Evolutionary conservation across 2,888 invertebrate genomes (phyloP), one percentile per base, ranked within the genome.

Genomic region (Hyposoter didymator): DNA sequence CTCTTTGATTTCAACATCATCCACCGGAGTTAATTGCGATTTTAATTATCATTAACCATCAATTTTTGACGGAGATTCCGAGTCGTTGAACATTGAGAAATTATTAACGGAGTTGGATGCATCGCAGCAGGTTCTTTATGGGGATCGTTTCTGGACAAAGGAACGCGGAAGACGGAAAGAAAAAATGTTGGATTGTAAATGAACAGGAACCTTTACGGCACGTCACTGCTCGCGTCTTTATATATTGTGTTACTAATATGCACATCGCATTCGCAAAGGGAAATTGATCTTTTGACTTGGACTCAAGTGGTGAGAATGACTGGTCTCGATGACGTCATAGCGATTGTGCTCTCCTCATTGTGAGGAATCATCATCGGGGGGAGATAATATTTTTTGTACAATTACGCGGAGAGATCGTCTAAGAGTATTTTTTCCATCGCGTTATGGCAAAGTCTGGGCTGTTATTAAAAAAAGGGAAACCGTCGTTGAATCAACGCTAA

Each of bases 201-300:
- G 10, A 49, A 32, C 47, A 32, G 70, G 28, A 69, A 47, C 28
- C 28, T 28, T 69, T 45, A 43, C 28, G 14, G 22, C 32, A 52
- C 52, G 52, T 72, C 52, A 72, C 35, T 66, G n/a, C n/a, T n/a
- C n/a, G n/a, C 52, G 32, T 75, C n/a, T 45, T 43, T 45, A 69
- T 45, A 69, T 69, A n/a, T n/a, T 55, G n/a, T 69, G 59, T 64
- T 64, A 66, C 72, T 32, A 72, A 73, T 80, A 82, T 81, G 86
- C 84, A 79, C 76, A 84, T 88, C 86, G 87, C 90, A 90, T 89
- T 89, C 88, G 84, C 85, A 81, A 89, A 89, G 78, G 89, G 89
- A 90, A 91, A 92, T 91, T 91, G 91, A 92, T 91, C 90, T 89
- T 89, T 88, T 90, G 90, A 90, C 91, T 90, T 86, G 69, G 45